A percentile compares a stretch with the other conserved stretches of the same genome.
phyloP scores from a whole-genome alignment of 2,113 vertebrate genomes.

The Xenus cinereus region DNA sequence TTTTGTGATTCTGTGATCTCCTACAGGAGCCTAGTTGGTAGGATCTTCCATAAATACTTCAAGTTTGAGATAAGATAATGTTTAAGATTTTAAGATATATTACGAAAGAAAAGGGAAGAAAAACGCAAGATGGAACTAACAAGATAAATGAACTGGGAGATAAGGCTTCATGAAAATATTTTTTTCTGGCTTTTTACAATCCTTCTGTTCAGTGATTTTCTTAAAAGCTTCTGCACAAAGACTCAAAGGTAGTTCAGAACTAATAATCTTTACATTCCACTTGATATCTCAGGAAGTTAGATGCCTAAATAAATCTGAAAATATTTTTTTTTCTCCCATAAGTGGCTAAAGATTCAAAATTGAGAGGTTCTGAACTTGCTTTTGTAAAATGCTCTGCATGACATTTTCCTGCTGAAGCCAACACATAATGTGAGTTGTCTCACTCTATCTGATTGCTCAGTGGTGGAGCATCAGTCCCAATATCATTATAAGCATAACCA shows the following conservation, averaged over 20 bases:
- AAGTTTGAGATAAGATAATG: not conserved
- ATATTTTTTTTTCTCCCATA: not conserved
- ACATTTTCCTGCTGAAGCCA: not conserved
- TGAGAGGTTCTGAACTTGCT: not conserved
- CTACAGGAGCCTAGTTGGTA: not conserved
- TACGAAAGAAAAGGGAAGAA: not conserved
- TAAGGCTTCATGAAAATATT: not conserved
- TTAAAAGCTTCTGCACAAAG: not conserved
- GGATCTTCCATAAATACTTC: not conserved
- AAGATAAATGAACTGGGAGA: not conserved
- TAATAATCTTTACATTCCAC: not conserved
- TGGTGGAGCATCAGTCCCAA: not conserved
- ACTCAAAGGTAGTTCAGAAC: not conserved
- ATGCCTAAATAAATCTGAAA: not conserved
- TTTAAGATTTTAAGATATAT: not conserved
- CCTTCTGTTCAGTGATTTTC: not conserved
- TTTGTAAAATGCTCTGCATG: not conserved
- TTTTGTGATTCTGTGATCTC: not conserved
- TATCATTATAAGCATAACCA: not conserved
- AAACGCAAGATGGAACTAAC: not conserved
- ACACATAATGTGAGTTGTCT: not conserved
- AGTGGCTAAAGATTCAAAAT: not conserved
- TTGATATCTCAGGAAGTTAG: not conserved
- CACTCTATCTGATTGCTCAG: not conserved
- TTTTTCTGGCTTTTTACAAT: not conserved